Conservation (phyloP, 2,888 invertebrate species). For the Caenorhabditis becei region DNA sequence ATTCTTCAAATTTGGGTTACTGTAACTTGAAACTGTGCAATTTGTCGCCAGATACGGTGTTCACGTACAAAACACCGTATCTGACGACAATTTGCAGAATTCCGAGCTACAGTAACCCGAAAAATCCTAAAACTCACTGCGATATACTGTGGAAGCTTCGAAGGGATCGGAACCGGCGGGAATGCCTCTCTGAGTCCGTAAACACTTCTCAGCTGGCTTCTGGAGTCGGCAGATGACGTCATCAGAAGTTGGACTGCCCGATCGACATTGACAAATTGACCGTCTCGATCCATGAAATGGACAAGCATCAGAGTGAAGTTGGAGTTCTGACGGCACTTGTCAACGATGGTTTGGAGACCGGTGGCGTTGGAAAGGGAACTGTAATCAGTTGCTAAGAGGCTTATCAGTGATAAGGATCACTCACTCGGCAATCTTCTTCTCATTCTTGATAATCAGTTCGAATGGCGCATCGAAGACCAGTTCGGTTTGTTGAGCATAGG, state of each 20-base stretch:
- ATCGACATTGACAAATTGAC: slow-evolving; percentile 66
- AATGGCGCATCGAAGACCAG: slow-evolving; percentile 72
- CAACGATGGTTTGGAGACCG: slow-evolving; percentile 63
- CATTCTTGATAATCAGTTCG: slow-evolving; percentile 66
- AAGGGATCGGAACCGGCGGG: slow-evolving; percentile 52
- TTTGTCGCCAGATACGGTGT: too few relatives aligned
- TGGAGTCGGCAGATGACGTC: slow-evolving; percentile 48
- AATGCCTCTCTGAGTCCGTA: slow-evolving; percentile 68
- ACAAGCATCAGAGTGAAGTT: slow-evolving; percentile 71
- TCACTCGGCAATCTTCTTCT: slow-evolving; percentile 69
- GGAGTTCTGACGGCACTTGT: slow-evolving; percentile 68
- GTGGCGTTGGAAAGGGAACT: slow-evolving; percentile 69
- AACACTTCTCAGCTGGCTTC: slow-evolving; percentile 59
- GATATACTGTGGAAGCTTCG: slow-evolving; percentile 46
- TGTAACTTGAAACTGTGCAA: too few relatives aligned
- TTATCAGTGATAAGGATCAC: slow-evolving; percentile 5
- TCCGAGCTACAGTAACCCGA: too few relatives aligned
- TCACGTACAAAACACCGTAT: too few relatives aligned
- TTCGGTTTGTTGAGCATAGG: slow-evolving; percentile 69
- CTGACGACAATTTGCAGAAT: too few relatives aligned
- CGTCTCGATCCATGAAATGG: slow-evolving; percentile 65
- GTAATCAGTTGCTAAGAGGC: slow-evolving; percentile 1
- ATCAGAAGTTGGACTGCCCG: slow-evolving; percentile 60
- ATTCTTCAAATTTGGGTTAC: too few relatives aligned
- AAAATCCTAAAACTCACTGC: too few relatives aligned